Percentiles rank a stretch among this genome's conserved stretches.
These are phyloP conservation scores for Calypte anna DNA, from an alignment of 2,113 vertebrate genomes.

Conservation along the genomic window DNA sequence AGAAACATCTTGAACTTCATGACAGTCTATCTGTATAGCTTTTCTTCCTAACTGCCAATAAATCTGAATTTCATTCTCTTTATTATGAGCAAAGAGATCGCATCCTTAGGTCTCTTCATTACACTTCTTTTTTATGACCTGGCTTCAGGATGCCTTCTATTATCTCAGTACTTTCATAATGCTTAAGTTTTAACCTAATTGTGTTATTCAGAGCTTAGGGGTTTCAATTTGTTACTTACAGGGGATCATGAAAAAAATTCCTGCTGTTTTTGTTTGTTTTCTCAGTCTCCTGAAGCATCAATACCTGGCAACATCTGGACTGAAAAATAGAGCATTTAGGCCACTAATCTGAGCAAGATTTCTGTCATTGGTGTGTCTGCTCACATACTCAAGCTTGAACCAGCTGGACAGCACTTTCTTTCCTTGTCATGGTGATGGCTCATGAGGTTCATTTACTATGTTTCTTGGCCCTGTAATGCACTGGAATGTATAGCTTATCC, in stretches of 20 bases:
- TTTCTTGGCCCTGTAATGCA: background rate
- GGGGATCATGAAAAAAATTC: background rate
- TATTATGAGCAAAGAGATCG: background rate
- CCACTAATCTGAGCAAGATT: background rate
- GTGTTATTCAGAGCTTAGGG: background rate
- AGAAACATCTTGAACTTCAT: background rate
- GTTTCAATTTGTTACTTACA: slow-evolving; percentile 3
- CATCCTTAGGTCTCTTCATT: background rate
- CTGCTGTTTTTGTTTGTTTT: background rate
- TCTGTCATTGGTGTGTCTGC: background rate
- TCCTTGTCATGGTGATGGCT: background rate
- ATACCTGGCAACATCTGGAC: background rate
- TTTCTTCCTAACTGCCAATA: background rate
- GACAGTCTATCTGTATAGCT: background rate
- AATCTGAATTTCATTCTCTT: background rate
- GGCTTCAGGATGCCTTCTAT: background rate
- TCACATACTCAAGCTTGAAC: background rate
- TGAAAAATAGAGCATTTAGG: background rate
- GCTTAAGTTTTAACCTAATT: background rate
- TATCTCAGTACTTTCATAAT: background rate
- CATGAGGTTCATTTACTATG: background rate
- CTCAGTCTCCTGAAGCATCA: background rate
- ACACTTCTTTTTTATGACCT: background rate
- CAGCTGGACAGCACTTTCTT: background rate
- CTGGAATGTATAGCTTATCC: background rate